Evolutionary conservation across 2,888 invertebrate genomes (phyloP).

Genomic region (Limnephilus auricula): DNA sequence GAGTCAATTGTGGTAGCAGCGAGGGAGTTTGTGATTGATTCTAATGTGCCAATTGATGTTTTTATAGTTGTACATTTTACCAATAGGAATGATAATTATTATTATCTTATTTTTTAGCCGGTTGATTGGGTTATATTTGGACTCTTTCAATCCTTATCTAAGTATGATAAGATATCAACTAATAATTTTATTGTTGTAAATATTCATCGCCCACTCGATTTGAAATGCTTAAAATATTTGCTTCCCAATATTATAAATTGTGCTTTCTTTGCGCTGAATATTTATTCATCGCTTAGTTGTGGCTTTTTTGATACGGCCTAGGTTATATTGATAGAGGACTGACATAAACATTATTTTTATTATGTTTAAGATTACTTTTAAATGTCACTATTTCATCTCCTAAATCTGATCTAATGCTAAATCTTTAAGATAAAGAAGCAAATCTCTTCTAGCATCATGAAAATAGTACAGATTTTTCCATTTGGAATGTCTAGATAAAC

Average conservation of each 20-base stretch:
- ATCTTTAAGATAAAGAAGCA: not conserved
- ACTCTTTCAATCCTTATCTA: slow-evolving; percentile 25
- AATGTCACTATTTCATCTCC: not conserved
- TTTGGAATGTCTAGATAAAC: not conserved
- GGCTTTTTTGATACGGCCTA: not conserved
- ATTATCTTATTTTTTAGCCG: not conserved
- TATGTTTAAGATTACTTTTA: not conserved
- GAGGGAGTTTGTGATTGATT: slow-evolving; percentile 50
- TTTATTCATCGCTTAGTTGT: not conserved
- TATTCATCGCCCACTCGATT: slow-evolving; percentile 5
- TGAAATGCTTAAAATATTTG: not conserved
- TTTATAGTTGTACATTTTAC: slow-evolving; percentile 45
- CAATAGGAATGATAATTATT: not conserved
- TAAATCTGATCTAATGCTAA: not conserved
- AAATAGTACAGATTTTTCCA: not conserved
- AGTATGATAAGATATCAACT: slow-evolving; percentile 20
- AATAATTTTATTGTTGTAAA: slow-evolving; percentile 30
- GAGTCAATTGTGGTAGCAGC: slow-evolving; percentile 17
- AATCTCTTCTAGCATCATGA: not conserved
- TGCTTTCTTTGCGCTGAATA: not conserved
- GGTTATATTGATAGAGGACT: slow-evolving; percentile 2
- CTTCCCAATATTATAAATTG: not conserved
- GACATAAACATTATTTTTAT: not conserved
- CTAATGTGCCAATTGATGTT: slow-evolving; percentile 52
- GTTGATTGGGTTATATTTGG: slow-evolving; percentile 5